A percentile compares a stretch with the other conserved stretches of the same genome.
Conservation (phyloP, 2,888 invertebrate species). For the Synergus umbraculus region DNA sequence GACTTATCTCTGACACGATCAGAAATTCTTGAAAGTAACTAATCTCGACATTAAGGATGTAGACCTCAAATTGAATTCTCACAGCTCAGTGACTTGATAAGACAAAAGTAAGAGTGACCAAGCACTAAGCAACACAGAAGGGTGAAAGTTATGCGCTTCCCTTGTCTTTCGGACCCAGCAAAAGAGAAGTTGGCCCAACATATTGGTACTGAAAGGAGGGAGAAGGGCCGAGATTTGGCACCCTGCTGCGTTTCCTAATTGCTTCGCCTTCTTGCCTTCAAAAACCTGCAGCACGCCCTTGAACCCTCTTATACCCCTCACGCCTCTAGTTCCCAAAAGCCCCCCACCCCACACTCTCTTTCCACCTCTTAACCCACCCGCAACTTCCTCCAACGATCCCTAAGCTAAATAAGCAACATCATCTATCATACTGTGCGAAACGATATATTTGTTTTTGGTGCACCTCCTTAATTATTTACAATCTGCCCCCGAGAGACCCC, state of each 20-base stretch:
- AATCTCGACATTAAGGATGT: constrained; percentile 44
- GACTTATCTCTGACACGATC: constrained; percentile 25
- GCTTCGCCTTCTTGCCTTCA: constrained; percentile 71
- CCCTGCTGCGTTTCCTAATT: constrained; percentile 76
- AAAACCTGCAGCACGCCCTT: constrained; percentile 69
- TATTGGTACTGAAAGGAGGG: constrained; percentile 55
- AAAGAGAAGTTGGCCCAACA: constrained; percentile 53
- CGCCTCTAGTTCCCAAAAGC: constrained; percentile 64
- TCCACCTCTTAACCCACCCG: constrained; percentile 46
- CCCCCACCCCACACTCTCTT: constrained; percentile 54
- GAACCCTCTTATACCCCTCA: constrained; percentile 66
- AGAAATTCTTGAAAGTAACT: constrained; percentile 35
- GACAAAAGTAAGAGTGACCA: constrained; percentile 49
- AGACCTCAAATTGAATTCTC: constrained; percentile 29
- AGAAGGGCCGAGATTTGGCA: constrained; percentile 72
- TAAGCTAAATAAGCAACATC: constrained; percentile 74
- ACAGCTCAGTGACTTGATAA: constrained; percentile 41
- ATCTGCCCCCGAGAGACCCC: constrained; percentile 57
- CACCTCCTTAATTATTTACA: constrained; percentile 75
- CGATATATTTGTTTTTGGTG: constrained; percentile 76
- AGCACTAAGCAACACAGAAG: constrained; percentile 41
- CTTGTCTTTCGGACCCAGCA: constrained; percentile 31
- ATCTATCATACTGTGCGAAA: constrained; percentile 76
- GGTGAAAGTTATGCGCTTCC: constrained; percentile 45
- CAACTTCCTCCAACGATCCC: constrained; percentile 55